Evolutionary conservation across 1,140 invertebrate species (phyloP), one percentile per base, ranked within the genome.

Genomic region (Drosophila nannoptera): DNA sequence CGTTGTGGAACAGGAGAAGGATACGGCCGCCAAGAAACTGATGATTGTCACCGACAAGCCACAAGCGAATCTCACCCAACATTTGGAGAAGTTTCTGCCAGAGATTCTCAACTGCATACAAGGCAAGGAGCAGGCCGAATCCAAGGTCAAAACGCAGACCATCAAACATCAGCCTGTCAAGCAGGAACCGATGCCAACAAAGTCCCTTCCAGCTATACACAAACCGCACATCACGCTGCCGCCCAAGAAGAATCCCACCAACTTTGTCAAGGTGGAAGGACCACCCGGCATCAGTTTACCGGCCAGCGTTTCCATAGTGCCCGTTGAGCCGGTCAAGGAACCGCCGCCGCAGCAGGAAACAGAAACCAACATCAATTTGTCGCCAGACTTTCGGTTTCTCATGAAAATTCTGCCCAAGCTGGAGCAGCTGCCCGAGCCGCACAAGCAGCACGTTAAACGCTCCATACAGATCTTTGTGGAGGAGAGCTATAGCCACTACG

Each of bases 321-420:
- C 68, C 12, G 31, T 67, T 38, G 49, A 71, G 4, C 62, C 16
- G 2, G 7, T 32, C 9, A 73, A 64, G 49, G 43, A 74, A 32
- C 4, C 46, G 50, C 11, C 66, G 65, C 22, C 53, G 12, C 22
- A 35, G 8, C 46, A 43, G 0, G 75, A 82, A 16, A 63, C 72
- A 0, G 87, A 88, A 31, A 88, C 78, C 0, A 87, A 88, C 31
- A 88, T 89, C 1, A 89, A 89, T 48, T 56, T 89, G 11, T 88
- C 87, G 16, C 75, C 78, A 3, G 87, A 89, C 52, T 89, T 89
- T 56, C 81, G 86, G 2, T 89, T 89, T 4, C 84, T 89, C 0
- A 89, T 89, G 84, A 88, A 89, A 50, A 89, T 89, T 52, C 42
- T 89, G 33, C 87, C 87, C 16, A 87, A 83, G 4, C 32, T 89